phyloP scores from a whole-genome alignment of 2,113 vertebrate genomes.

The Perca flavescens region DNA sequence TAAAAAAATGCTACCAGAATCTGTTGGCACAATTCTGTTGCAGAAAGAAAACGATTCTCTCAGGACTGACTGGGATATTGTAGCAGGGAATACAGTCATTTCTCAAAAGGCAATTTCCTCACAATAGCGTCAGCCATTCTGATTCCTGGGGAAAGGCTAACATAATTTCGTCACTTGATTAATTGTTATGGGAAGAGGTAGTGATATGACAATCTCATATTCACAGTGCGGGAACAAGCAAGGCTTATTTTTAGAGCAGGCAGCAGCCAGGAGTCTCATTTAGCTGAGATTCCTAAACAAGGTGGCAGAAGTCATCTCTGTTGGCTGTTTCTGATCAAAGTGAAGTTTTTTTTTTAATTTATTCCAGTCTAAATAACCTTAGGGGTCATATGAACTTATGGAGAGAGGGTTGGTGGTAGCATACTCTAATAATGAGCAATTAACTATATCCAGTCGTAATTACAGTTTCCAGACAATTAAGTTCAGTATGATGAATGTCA shows the following conservation, averaged over 20 bases:
- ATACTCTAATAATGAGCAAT: conserved; percentile 51
- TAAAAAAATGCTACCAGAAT: conserved; percentile 41
- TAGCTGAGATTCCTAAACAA: conserved; percentile 41
- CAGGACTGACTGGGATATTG: conserved; percentile 65
- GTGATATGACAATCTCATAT: conserved; percentile 81
- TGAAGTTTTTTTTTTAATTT: conserved; percentile 30
- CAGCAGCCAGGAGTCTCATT: conserved; percentile 68
- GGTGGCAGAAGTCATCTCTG: conserved; percentile 44
- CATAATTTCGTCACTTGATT: conserved; percentile 79
- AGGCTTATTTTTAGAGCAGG: conserved; percentile 79
- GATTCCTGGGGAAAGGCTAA: conserved; percentile 72
- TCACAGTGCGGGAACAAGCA: conserved; percentile 68
- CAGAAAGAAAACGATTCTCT: conserved; percentile 50
- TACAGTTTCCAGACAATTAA: conserved; percentile 48
- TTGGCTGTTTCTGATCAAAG: conserved; percentile 45
- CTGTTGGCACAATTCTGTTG: conserved; percentile 32
- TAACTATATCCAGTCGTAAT: conserved; percentile 51
- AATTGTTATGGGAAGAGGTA: conserved; percentile 80
- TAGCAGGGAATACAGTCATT: conserved; percentile 57
- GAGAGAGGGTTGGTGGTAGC: conserved; percentile 1
- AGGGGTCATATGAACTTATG: conserved; percentile 12
- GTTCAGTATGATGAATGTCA: conserved; percentile 42
- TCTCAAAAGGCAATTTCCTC: conserved; percentile 78
- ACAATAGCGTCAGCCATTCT: conserved; percentile 64
- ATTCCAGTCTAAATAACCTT: conserved; percentile 1